A percentile compares a stretch with the other conserved stretches of the same genome.
Conservation (phyloP, 2,797 vertebrate species). For the Hippopotamyrus pictus region DNA sequence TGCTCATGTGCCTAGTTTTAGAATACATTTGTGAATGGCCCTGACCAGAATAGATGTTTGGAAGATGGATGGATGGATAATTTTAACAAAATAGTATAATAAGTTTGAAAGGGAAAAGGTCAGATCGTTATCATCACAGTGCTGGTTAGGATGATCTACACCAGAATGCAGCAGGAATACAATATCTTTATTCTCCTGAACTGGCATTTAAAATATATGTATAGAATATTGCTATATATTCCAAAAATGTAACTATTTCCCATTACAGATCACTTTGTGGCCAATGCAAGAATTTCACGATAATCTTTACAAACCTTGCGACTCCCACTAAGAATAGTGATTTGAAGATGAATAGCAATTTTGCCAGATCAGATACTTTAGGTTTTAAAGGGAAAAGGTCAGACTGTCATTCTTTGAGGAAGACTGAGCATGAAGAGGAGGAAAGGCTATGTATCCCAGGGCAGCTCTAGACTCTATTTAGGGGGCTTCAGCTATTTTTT, state of each 20-base stretch:
- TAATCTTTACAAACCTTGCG: neutral
- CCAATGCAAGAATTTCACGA: neutral
- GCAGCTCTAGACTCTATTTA: neutral
- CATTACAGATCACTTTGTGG: neutral
- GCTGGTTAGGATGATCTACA: neutral
- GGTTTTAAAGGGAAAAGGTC: neutral
- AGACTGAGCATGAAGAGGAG: neutral
- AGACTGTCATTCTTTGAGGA: neutral
- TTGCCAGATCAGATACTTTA: neutral
- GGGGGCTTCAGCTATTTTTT: neutral
- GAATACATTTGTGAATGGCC: neutral
- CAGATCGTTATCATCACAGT: neutral
- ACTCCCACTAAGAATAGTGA: neutral
- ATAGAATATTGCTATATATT: neutral
- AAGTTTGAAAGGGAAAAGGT: neutral
- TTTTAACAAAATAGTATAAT: neutral
- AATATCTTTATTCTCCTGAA: neutral
- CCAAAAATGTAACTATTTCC: neutral
- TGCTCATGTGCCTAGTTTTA: neutral
- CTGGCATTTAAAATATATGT: neutral
- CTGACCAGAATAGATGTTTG: neutral
- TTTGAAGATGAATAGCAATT: neutral
- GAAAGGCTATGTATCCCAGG: neutral
- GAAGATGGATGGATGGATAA: neutral
- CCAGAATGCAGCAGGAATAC: neutral